Percentiles rank a stretch among this genome's conserved stretches.
Evolutionary conservation across 2,888 invertebrate species (phyloP).

Genomic region (Lottia scabra): DNA sequence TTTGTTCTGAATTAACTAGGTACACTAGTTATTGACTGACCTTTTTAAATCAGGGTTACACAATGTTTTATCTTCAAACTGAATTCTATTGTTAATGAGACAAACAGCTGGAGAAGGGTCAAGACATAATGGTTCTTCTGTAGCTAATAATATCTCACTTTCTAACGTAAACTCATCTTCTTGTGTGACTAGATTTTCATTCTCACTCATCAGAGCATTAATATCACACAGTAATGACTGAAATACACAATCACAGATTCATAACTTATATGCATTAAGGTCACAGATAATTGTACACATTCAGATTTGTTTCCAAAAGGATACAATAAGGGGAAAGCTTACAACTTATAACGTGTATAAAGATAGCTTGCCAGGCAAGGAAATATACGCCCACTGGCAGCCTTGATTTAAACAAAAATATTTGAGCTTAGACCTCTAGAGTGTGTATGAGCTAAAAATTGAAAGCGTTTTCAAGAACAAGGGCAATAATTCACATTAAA

Average conservation of each 20-base stretch:
- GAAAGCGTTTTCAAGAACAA: no score
- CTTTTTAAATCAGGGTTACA: constrained; percentile 59
- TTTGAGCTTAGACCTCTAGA: no score
- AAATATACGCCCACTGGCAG: no score
- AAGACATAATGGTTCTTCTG: constrained; percentile 87
- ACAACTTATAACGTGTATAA: no score
- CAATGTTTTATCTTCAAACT: constrained; percentile 72
- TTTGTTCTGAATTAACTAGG: no score
- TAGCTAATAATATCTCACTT: constrained; percentile 86
- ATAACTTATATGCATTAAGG: neutral
- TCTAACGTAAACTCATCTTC: constrained; percentile 85
- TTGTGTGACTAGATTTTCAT: constrained; percentile 76
- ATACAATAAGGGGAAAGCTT: no score
- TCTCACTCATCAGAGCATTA: constrained; percentile 74
- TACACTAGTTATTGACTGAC: constrained; percentile 31
- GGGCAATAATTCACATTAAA: no score
- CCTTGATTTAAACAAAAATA: no score
- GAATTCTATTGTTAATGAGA: constrained; percentile 80
- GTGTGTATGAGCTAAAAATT: no score
- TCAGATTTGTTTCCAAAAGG: no score
- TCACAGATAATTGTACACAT: no score
- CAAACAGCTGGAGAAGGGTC: constrained; percentile 89
- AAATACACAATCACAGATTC: constrained; percentile 27
- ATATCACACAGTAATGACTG: constrained; percentile 78
- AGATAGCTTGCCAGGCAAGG: no score